Evolutionary conservation across 2,113 vertebrate genomes (phyloP).

Genomic region (Cacatua alba): DNA sequence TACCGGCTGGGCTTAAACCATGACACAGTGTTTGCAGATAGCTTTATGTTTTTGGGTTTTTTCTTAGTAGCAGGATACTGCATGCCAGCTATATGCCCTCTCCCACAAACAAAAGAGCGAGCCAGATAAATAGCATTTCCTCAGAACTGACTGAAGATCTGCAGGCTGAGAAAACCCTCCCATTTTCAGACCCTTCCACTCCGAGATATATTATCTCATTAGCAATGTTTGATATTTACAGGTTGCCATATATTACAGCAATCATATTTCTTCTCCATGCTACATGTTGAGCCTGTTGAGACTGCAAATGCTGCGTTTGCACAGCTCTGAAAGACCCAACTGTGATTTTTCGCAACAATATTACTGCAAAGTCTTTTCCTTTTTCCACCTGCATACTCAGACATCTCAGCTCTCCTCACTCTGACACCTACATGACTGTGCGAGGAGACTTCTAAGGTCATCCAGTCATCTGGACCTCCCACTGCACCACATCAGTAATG

Average conservation of each 20-base stretch:
- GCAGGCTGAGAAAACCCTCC: background rate
- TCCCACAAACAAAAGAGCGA: background rate
- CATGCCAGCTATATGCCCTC: background rate
- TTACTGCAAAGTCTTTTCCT: background rate
- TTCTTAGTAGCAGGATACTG: background rate
- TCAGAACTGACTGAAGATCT: background rate
- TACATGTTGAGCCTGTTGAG: conserved; percentile 25
- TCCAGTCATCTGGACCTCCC: background rate
- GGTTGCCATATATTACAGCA: background rate
- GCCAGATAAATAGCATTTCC: background rate
- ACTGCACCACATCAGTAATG: background rate
- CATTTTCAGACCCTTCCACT: background rate
- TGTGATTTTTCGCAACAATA: background rate
- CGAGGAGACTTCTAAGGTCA: conserved; percentile 34
- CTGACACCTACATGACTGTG: background rate
- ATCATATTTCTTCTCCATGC: background rate
- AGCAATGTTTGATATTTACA: conserved; percentile 21
- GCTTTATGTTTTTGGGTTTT: background rate
- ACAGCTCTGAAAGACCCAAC: conserved; percentile 7
- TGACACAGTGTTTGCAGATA: background rate
- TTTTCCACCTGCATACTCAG: background rate
- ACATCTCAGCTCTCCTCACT: background rate
- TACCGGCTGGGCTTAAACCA: background rate
- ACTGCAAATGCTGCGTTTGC: background rate
- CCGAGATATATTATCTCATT: background rate